Evolutionary conservation across 2,797 vertebrate species (phyloP).

Genomic region (Hippoglossus hippoglossus): DNA sequence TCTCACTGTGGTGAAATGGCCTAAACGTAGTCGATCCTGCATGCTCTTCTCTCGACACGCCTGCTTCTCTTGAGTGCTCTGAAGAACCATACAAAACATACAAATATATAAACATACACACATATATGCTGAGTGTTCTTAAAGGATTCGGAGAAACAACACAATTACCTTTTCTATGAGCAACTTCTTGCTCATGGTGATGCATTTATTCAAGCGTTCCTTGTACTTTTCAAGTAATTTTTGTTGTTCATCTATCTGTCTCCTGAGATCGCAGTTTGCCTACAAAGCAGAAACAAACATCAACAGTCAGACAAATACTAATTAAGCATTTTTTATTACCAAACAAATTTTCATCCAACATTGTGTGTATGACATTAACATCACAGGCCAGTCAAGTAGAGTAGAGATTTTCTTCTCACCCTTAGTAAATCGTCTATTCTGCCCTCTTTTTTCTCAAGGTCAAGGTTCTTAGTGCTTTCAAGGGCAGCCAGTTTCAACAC

Average conservation of each 20-base stretch:
- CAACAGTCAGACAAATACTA: background rate
- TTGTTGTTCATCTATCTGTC: conserved; percentile 99
- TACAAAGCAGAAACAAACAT: conserved; percentile 61
- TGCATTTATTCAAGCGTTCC: conserved; percentile 99
- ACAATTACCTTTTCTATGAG: conserved; percentile 95
- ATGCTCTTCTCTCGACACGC: conserved; percentile 99
- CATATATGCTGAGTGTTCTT: background rate
- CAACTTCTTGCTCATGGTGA: conserved; percentile 99
- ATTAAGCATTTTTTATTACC: background rate
- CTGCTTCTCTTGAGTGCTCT: conserved; percentile 94
- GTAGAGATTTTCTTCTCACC: conserved; percentile 74
- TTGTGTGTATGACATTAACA: conserved; percentile 5
- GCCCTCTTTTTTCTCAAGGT: conserved; percentile 99
- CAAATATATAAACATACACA: background rate
- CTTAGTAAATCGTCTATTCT: conserved; percentile 98
- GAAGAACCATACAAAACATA: conserved; percentile 10
- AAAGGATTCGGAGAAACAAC: background rate
- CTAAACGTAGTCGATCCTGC: conserved; percentile 97
- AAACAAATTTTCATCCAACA: background rate
- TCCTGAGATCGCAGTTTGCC: conserved; percentile 99
- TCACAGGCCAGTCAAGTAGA: background rate
- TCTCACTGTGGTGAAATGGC: conserved; percentile 98
- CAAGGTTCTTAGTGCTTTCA: conserved; percentile 99
- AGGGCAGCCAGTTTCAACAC: conserved; percentile 97
- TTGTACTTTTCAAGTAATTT: conserved; percentile 99